A percentile compares a stretch with the other conserved stretches of the same genome.
Conservation (phyloP, 2,888 invertebrate genomes). For the Napeogenes sylphis region DNA sequence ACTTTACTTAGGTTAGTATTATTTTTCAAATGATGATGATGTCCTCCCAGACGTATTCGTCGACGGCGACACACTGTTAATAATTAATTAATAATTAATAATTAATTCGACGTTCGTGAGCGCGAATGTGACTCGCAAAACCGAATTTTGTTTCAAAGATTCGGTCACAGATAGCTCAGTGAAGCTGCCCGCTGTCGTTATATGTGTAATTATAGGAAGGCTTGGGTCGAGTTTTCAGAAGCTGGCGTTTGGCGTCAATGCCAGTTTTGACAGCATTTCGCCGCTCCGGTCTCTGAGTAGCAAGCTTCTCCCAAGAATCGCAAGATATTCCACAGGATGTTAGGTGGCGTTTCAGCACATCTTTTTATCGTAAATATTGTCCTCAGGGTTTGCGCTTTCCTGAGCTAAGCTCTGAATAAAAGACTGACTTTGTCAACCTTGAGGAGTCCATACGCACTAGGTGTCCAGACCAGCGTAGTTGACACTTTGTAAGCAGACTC, state of each 20-base stretch:
- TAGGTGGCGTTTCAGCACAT: conserved; percentile 11
- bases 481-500: background rate
- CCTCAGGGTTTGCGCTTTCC: conserved; percentile 8
- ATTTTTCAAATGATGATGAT: background rate
- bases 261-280: conserved; percentile 1
- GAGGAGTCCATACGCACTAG: conserved; percentile 1
- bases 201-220: no score
- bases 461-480: conserved; percentile 10
- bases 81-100: no score
- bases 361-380: conserved; percentile 8
- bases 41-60: background rate
- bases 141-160: background rate
- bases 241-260: conserved; percentile 7
- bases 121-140: background rate
- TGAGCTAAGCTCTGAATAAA: conserved; percentile 2
- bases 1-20: no score
- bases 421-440: conserved; percentile 10
- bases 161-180: background rate
- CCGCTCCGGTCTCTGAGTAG: background rate
- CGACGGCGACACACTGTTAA: background rate
- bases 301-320: background rate
- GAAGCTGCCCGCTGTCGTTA: no score
- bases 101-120: background rate
- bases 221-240: no score
- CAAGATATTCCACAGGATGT: background rate